phyloP scores from a whole-genome alignment of 2,797 vertebrate species.

The Adrianichthys oophorus region DNA sequence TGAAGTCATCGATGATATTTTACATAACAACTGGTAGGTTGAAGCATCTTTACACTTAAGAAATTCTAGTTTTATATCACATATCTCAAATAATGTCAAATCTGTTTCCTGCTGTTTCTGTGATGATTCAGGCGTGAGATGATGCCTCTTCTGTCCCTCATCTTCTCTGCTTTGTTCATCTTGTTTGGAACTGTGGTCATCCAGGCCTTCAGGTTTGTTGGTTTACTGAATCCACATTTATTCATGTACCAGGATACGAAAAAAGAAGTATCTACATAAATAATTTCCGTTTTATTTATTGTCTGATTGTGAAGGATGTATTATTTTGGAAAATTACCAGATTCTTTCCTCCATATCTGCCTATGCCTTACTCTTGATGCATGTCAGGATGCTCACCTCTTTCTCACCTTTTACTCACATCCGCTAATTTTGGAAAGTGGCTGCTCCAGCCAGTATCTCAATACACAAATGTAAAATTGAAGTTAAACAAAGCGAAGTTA shows the following conservation, averaged over 20 bases:
- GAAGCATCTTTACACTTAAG: neutral
- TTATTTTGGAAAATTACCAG: too few species aligned
- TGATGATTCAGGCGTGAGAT: conserved; percentile 88
- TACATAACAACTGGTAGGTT: conserved; percentile 93
- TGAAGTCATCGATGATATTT: conserved; percentile 87
- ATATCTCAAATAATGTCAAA: neutral
- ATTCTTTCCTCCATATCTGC: too few species aligned
- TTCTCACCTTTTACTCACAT: too few species aligned
- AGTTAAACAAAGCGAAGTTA: too few species aligned
- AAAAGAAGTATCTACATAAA: neutral
- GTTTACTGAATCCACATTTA: neutral
- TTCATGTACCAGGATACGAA: neutral
- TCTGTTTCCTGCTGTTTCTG: neutral
- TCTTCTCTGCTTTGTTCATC: conserved; percentile 97
- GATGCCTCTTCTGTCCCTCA: conserved; percentile 95
- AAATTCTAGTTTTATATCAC: neutral
- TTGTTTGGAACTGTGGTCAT: conserved; percentile 95
- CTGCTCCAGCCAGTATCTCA: too few species aligned
- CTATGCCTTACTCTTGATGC: too few species aligned
- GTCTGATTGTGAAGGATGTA: too few species aligned
- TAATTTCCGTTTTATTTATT: neutral
- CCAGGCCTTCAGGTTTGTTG: conserved; percentile 91
- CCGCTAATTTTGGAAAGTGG: too few species aligned
- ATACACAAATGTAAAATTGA: too few species aligned
- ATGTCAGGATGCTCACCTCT: too few species aligned